Conservation (phyloP, 1,140 invertebrate species). For the Macrobrachium nipponense region DNA sequence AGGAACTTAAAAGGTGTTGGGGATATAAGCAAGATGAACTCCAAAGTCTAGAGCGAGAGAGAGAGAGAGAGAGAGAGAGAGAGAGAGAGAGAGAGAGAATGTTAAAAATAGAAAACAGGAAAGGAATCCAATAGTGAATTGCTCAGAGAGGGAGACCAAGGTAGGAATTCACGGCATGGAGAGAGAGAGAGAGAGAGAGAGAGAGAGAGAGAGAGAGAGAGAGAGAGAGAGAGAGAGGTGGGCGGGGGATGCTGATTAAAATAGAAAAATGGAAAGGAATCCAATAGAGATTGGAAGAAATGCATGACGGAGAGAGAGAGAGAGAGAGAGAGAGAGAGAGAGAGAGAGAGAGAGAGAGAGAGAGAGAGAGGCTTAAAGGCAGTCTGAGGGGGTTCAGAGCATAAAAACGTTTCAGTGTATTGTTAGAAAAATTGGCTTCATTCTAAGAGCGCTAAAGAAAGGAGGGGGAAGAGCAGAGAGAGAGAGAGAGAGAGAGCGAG, state of each 20-base stretch:
- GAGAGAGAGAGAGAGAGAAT: conserved; percentile 27
- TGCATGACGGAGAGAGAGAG: background rate
- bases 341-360: conserved; percentile 15
- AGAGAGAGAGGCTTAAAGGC: too few relatives aligned
- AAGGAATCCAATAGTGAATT: too few relatives aligned
- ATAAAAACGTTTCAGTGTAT: too few relatives aligned
- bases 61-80: conserved; percentile 11
- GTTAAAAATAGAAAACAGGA: conserved; percentile 14
- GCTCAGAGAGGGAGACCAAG: conserved; percentile 17
- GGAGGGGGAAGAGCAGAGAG: background rate
- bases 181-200: conserved; percentile 4
- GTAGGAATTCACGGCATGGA: background rate
- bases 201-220: background rate
- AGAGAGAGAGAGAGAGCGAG: too few relatives aligned
- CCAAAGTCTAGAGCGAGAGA: background rate
- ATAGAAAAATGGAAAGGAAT: background rate
- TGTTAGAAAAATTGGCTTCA: too few relatives aligned
- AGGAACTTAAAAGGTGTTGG: too few relatives aligned
- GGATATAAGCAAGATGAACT: too few relatives aligned
- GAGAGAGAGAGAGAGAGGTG: conserved; percentile 10
- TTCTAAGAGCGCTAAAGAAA: too few relatives aligned
- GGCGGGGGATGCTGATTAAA: too few relatives aligned
- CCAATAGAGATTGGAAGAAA: background rate
- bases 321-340: conserved; percentile 24
- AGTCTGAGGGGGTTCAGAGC: too few relatives aligned